Conservation (phyloP, 2,797 vertebrate species). For the Rachycentron canadum region DNA sequence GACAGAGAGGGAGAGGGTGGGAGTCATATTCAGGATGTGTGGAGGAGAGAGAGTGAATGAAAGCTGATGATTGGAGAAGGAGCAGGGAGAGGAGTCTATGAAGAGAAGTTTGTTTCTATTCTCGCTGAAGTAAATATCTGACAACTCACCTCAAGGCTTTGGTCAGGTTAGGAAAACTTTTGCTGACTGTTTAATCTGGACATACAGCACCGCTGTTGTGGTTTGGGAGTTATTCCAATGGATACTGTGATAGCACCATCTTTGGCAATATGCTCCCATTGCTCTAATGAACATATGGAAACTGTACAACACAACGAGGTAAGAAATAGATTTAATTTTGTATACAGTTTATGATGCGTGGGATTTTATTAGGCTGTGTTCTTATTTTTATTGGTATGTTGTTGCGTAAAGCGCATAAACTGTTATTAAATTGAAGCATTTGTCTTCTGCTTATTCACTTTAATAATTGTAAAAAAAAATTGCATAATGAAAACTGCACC, state of each 20-base stretch:
- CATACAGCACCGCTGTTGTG: background rate
- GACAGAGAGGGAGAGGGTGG: slow-evolving; percentile 27
- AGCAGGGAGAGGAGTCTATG: slow-evolving; percentile 21
- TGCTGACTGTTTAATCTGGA: slow-evolving; percentile 9
- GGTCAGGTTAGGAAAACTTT: slow-evolving; percentile 8
- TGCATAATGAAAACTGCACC: background rate
- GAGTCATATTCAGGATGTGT: slow-evolving; percentile 33
- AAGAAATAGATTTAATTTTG: slow-evolving; percentile 28
- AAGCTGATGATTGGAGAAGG: slow-evolving; percentile 50
- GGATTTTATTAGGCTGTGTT: background rate
- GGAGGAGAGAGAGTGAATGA: slow-evolving; percentile 66
- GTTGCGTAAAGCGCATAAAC: background rate
- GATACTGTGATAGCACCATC: slow-evolving; percentile 45
- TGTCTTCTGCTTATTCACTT: background rate
- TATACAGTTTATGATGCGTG: background rate
- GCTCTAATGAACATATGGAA: slow-evolving; percentile 51
- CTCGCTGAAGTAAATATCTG: slow-evolving; percentile 18
- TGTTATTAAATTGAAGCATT: background rate
- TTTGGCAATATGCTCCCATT: slow-evolving; percentile 18
- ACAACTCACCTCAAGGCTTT: slow-evolving; percentile 3
- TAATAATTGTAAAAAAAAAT: background rate
- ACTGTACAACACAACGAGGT: slow-evolving; percentile 64
- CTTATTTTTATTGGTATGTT: background rate
- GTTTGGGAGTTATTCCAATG: slow-evolving; percentile 59
- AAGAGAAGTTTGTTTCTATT: slow-evolving; percentile 19